Conservation (phyloP, 92 coral and sea anemone species). For the Nematostella vectensis region DNA sequence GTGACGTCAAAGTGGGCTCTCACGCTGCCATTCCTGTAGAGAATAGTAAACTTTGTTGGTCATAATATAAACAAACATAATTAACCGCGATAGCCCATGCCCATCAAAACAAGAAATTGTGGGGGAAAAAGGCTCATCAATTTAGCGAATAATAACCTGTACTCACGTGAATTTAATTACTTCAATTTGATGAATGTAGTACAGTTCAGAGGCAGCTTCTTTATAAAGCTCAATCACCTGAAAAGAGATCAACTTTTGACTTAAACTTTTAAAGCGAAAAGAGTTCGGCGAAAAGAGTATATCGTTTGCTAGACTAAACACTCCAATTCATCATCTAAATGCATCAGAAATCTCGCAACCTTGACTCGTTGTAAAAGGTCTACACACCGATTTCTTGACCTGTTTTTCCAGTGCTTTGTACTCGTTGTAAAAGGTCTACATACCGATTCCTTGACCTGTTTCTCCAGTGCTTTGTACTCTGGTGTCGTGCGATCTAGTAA, state of each 20-base stretch:
- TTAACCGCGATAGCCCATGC: not conserved
- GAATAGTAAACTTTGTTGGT: not conserved
- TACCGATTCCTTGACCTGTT: conserved; percentile 2
- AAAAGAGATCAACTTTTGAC: no score
- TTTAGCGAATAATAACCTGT: no score
- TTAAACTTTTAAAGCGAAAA: no score
- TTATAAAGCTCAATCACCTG: no score
- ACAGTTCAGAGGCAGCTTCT: not conserved
- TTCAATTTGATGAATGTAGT: conserved; percentile 10
- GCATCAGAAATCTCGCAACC: no score
- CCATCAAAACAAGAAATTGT: no score
- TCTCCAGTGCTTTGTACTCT: not conserved
- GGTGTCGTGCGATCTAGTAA: not conserved
- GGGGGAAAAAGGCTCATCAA: no score
- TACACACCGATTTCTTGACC: conserved; percentile 5
- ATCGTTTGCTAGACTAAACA: no score
- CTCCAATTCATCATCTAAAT: no score
- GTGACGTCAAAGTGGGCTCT: conserved; percentile 20
- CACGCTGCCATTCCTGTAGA: conserved; percentile 16
- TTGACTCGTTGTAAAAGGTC: no score
- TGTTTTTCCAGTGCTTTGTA: not conserved
- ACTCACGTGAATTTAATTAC: conserved; percentile 22
- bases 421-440: no score
- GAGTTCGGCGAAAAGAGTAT: no score
- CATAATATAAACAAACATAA: not conserved